phyloP scores from a whole-genome alignment of 2,797 vertebrate genomes.

The Pseudotriccus pelzelni region DNA sequence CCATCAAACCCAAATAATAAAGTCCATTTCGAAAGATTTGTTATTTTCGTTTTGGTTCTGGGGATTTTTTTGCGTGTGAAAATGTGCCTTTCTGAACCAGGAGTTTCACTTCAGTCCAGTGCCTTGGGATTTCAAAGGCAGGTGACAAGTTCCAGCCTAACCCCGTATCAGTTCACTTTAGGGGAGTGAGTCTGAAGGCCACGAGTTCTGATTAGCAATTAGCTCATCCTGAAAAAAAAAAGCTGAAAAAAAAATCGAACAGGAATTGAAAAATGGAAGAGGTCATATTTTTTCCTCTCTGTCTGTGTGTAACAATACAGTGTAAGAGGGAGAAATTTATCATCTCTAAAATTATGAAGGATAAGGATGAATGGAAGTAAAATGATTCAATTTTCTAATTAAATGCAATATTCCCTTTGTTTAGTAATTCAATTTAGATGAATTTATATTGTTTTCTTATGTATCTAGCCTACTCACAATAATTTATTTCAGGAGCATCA shows the following conservation, averaged over 20 bases:
- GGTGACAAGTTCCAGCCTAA: not conserved
- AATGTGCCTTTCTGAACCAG: not conserved
- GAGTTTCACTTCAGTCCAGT: not conserved
- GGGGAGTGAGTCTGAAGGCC: not conserved
- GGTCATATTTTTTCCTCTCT: not conserved
- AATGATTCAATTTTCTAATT: conserved; percentile 34
- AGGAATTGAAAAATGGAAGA: not conserved
- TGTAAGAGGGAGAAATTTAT: not conserved
- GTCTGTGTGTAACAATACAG: not conserved
- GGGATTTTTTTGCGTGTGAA: not conserved
- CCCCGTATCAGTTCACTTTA: not conserved
- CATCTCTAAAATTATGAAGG: not conserved
- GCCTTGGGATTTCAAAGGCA: not conserved
- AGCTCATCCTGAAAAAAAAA: not conserved
- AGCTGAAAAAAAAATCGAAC: not conserved
- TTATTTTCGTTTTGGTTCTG: not conserved
- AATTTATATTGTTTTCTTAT: conserved; percentile 34
- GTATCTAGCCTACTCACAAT: not conserved
- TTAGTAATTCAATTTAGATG: conserved; percentile 23
- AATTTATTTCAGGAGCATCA: conserved; percentile 19
- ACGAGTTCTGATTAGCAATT: not conserved
- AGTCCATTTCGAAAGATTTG: not conserved
- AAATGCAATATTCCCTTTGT: conserved; percentile 11
- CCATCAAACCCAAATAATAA: not conserved
- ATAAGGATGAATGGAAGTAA: conserved; percentile 15